Conservation (phyloP, 2,888 invertebrate genomes). For the Pyralis farinalis region DNA sequence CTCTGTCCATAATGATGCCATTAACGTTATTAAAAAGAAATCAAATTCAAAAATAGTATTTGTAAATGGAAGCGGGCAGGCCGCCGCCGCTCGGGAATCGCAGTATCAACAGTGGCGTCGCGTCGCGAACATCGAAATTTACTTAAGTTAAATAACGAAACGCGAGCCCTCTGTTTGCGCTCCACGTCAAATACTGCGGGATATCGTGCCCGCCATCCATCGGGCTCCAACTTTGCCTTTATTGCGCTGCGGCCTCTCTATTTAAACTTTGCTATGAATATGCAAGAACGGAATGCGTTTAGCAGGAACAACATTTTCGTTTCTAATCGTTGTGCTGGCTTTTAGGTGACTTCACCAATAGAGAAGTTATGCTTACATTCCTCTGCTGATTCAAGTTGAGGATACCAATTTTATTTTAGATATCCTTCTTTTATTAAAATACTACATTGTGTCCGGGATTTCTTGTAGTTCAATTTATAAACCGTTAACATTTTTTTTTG, state of each 20-base stretch:
- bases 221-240: slow-evolving; percentile 40
- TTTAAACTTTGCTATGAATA: slow-evolving; percentile 60
- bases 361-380: no score
- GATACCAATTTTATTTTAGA: no score
- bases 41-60: slow-evolving; percentile 40
- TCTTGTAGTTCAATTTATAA: no score
- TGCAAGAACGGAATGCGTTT: slow-evolving; percentile 49
- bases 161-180: slow-evolving; percentile 43
- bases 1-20: slow-evolving; percentile 11
- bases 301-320: slow-evolving; percentile 31
- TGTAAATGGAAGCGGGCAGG: slow-evolving; percentile 44
- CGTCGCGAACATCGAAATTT: slow-evolving; percentile 75
- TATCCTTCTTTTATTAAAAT: no score
- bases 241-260: slow-evolving; percentile 39
- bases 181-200: slow-evolving; percentile 54
- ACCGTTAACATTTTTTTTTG: no score
- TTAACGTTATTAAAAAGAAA: slow-evolving; percentile 41
- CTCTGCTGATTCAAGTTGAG: no score
- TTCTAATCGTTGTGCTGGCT: slow-evolving; percentile 26
- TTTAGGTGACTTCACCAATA: no score
- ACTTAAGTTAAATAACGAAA: slow-evolving; percentile 65
- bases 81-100: slow-evolving; percentile 35
- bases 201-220: slow-evolving; percentile 15
- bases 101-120: slow-evolving; percentile 56
- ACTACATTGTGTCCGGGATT: no score